Evolutionary conservation across 2,113 vertebrate species (phyloP).

Genomic region (Heterotis niloticus): DNA sequence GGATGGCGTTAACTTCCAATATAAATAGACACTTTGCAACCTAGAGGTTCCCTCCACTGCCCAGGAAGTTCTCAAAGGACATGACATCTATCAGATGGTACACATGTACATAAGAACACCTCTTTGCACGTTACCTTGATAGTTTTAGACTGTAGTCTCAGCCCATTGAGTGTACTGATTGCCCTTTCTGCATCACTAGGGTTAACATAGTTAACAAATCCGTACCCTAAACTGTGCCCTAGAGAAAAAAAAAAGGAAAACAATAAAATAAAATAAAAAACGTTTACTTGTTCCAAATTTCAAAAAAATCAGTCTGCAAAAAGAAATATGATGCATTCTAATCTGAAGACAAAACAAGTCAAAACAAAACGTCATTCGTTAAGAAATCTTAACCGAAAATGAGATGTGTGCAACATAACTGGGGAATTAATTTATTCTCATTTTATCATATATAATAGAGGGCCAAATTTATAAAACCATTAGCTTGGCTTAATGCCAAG

Average conservation of each 20-base stretch:
- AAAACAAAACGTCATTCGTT: conserved; percentile 23
- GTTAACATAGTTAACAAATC: conserved; percentile 98
- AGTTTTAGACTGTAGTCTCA: conserved; percentile 99
- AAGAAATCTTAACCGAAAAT: conserved; percentile 25
- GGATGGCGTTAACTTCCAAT: background rate
- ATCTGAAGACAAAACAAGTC: conserved; percentile 44
- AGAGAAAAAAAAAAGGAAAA: conserved; percentile 71
- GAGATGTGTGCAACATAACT: background rate
- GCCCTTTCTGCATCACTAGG: conserved; percentile 98
- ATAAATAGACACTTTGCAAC: conserved; percentile 30
- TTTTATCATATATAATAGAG: background rate
- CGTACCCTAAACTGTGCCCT: conserved; percentile 99
- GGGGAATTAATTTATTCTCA: background rate
- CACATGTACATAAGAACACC: conserved; percentile 68
- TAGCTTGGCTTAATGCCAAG: background rate
- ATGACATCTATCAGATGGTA: conserved; percentile 64
- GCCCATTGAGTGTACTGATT: conserved; percentile 97
- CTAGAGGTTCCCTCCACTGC: conserved; percentile 39
- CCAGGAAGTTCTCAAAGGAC: conserved; percentile 56
- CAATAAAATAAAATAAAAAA: conserved; percentile 73
- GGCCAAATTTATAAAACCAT: background rate
- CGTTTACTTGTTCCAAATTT: conserved; percentile 61
- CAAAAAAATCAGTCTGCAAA: conserved; percentile 63
- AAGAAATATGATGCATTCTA: conserved; percentile 64
- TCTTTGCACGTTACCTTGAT: conserved; percentile 91